Evolutionary conservation across 2,797 vertebrate species (phyloP).

Genomic region (Florisuga fusca): DNA sequence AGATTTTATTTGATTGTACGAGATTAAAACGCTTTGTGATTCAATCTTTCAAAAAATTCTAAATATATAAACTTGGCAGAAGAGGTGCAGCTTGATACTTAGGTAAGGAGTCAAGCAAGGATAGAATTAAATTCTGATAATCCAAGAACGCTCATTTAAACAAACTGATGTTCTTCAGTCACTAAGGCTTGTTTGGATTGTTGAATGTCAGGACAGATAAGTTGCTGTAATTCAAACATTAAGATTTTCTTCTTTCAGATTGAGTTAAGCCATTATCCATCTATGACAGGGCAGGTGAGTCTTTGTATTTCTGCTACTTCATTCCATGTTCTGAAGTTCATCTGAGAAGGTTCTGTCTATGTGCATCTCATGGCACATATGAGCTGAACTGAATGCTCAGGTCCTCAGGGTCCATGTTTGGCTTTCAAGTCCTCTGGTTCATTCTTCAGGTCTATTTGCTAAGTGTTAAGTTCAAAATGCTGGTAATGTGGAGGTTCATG

Average conservation of each 20-base stretch:
- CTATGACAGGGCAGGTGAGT: background rate
- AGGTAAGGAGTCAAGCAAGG: background rate
- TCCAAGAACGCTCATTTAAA: background rate
- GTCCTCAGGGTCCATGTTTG: background rate
- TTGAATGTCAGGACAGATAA: background rate
- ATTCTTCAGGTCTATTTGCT: background rate
- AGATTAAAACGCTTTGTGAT: background rate
- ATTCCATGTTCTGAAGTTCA: background rate
- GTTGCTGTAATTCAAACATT: background rate
- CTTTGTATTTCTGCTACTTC: background rate
- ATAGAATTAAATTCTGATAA: background rate
- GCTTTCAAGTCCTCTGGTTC: background rate
- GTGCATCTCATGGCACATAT: fast-evolving
- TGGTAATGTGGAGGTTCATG: too few relatives aligned
- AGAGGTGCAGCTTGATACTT: background rate
- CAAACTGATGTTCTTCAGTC: background rate
- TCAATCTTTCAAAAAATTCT: constrained; percentile 11
- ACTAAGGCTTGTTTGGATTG: background rate
- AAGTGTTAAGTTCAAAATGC: too few relatives aligned
- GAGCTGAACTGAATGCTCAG: background rate
- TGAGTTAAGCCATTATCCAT: background rate
- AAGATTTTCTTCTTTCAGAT: background rate
- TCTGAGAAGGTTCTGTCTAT: background rate
- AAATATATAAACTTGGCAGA: background rate
- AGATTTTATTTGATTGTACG: background rate